These are phyloP conservation scores for Thyatira batis DNA, from an alignment of 2,888 invertebrate species.

Conservation along the genomic window DNA sequence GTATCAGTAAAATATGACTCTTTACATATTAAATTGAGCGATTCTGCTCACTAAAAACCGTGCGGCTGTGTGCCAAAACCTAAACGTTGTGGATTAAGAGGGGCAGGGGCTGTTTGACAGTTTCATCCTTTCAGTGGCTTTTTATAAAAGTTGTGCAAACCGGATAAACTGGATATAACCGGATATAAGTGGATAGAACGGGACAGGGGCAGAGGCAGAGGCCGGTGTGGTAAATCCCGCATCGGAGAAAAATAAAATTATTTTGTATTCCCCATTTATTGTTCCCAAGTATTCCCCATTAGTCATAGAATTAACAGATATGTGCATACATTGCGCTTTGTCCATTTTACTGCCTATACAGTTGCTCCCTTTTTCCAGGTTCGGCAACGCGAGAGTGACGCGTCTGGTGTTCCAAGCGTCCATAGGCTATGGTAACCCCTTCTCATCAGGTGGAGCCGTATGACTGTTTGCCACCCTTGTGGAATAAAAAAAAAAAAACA, in stretches of 20 bases:
- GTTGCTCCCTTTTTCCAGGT: too few species aligned
- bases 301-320: too few species aligned
- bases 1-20: too few species aligned
- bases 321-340: too few species aligned
- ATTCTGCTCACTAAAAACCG: neutral
- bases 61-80: conserved; percentile 1
- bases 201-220: conserved; percentile 2
- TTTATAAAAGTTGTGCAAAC: conserved; percentile 25
- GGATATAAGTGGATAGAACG: conserved; percentile 9
- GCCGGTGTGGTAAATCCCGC: conserved; percentile 3
- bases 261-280: neutral
- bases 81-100: conserved; percentile 4
- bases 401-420: too few species aligned
- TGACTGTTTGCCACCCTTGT: too few species aligned
- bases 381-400: too few species aligned
- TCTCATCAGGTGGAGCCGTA: too few species aligned
- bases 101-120: conserved; percentile 7
- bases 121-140: conserved; percentile 21
- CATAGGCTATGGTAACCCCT: too few species aligned
- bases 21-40: neutral
- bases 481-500: too few species aligned
- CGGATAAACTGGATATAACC: conserved; percentile 20
- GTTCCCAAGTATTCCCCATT: neutral
- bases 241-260: conserved; percentile 1
- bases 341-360: too few species aligned